Percentiles rank a stretch among this genome's conserved stretches.
Conservation (phyloP, 2,888 invertebrate genomes). For the Stegana nigrithorax region DNA sequence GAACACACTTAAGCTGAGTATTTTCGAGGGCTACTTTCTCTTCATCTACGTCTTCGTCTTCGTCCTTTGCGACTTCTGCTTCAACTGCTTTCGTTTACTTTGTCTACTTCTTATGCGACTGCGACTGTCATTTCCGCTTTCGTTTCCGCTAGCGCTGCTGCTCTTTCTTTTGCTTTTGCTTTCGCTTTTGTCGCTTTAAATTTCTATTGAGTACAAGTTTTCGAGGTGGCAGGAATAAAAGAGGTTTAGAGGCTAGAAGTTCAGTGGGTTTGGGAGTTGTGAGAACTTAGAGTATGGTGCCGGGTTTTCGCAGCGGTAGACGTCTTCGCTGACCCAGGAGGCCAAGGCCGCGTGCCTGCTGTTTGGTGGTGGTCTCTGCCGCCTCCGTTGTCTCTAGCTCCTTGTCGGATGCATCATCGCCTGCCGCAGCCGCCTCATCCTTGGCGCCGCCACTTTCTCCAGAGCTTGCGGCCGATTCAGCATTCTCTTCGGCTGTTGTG, state of each 20-base stretch:
- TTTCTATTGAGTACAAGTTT: neutral
- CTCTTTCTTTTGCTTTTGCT: too few species aligned
- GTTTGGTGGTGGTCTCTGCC: slow-evolving; percentile 71
- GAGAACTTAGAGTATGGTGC: slow-evolving; percentile 69
- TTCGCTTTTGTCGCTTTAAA: too few species aligned
- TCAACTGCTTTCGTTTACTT: neutral
- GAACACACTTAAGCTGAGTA: neutral
- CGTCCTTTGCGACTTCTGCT: neutral
- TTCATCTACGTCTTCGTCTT: neutral
- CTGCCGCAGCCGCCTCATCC: slow-evolving; percentile 38
- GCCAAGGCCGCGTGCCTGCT: slow-evolving; percentile 75
- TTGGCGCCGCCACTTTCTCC: slow-evolving; percentile 42
- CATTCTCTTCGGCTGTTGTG: slow-evolving; percentile 42
- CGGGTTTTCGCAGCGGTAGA: slow-evolving; percentile 73
- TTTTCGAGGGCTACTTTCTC: neutral
- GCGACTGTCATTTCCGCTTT: neutral
- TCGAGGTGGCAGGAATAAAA: neutral
- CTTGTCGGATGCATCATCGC: slow-evolving; percentile 46
- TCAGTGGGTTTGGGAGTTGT: neutral
- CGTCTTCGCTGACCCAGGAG: slow-evolving; percentile 78
- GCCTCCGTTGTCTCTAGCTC: slow-evolving; percentile 62
- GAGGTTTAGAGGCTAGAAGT: neutral
- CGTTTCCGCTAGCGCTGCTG: too few species aligned
- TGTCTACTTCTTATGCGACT: neutral
- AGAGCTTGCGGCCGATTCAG: slow-evolving; percentile 30